Evolutionary conservation across 2,113 vertebrate species (phyloP), one percentile per base, ranked within the genome.

Genomic region (Delphinus delphis): DNA sequence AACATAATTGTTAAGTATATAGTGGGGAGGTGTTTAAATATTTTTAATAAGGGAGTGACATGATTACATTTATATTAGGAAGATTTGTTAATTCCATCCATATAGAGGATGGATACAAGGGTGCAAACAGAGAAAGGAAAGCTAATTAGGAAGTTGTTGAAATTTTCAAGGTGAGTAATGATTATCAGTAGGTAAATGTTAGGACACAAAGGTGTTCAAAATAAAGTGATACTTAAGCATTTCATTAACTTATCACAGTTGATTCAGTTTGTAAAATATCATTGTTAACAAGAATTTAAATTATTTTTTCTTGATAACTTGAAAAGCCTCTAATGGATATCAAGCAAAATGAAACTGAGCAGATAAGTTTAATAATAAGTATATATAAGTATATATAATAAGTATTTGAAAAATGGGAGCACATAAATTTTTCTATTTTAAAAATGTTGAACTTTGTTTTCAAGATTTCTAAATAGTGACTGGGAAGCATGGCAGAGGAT

Each of bases 281-380:
- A 60, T 15, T 53, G 44, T 63, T 86, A 71, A 53, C 25, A 63
- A 73, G 36, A 91, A 8, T 85, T 60, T 74, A 62, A 86, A 53
- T 90, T 50, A 79, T 60, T 90, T 90, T 95, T 76, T 33, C 28
- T 47, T 91, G 83, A 73, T 79, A 93, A 44, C 21, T 84, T 88
- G 36, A 70, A 55, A 93, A 82, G 2, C 68, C 33, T 60, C 50
- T 82, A 63, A 63, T 84, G 70, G n/a, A 31, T 93, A 50, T 77
- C 20, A 81, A 55, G 70, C 20, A 63, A 95, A 93, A 90, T 76
- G 3, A 93, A 81, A 47, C 38, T 82, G 47, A 74, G 26, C 33
- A 87, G 81, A 55, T 81, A 80, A 62, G 26, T 71, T 28, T 73
- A 88, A 33, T 41, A 53, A 13, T 33, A 55, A 88, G 53, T 53